Conservation (phyloP, 2,888 invertebrate species). For the Colostygia pectinataria region DNA sequence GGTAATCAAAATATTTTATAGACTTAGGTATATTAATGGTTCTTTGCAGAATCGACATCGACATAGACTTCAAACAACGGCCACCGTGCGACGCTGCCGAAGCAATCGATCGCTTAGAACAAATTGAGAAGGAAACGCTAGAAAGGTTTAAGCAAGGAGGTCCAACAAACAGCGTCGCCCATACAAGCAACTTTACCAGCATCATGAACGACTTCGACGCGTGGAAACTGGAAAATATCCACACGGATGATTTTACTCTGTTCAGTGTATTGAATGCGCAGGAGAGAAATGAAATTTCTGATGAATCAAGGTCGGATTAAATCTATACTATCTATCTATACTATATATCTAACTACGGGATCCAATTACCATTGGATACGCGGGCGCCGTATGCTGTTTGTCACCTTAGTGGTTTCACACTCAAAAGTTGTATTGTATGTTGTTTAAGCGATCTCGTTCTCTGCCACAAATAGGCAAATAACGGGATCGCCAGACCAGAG, state of each 20-base stretch:
- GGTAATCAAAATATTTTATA: too few relatives aligned
- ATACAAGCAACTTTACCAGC: slow-evolving; percentile 30
- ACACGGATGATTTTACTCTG: slow-evolving; percentile 29
- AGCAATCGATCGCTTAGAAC: slow-evolving; percentile 69
- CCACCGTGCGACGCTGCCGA: slow-evolving; percentile 56
- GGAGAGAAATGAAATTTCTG: slow-evolving; percentile 27
- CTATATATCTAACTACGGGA: too few relatives aligned
- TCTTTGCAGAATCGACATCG: slow-evolving; percentile 64
- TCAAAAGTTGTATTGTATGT: too few relatives aligned
- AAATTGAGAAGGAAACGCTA: slow-evolving; percentile 68
- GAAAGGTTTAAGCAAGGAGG: slow-evolving; percentile 52
- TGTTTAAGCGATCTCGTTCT: too few relatives aligned
- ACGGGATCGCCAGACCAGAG: too few relatives aligned
- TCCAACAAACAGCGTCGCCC: neutral
- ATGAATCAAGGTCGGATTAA: slow-evolving; percentile 37
- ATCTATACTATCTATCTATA: too few relatives aligned
- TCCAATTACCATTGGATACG: too few relatives aligned
- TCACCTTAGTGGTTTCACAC: too few relatives aligned
- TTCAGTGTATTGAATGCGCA: slow-evolving; percentile 29
- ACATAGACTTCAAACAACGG: slow-evolving; percentile 62
- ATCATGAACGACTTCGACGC: slow-evolving; percentile 45
- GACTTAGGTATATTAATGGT: too few relatives aligned
- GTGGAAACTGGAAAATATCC: slow-evolving; percentile 39
- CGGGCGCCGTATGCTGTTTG: too few relatives aligned
- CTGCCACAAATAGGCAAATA: too few relatives aligned